Conservation (phyloP, 1,140 invertebrate species). For the Popillia japonica region DNA sequence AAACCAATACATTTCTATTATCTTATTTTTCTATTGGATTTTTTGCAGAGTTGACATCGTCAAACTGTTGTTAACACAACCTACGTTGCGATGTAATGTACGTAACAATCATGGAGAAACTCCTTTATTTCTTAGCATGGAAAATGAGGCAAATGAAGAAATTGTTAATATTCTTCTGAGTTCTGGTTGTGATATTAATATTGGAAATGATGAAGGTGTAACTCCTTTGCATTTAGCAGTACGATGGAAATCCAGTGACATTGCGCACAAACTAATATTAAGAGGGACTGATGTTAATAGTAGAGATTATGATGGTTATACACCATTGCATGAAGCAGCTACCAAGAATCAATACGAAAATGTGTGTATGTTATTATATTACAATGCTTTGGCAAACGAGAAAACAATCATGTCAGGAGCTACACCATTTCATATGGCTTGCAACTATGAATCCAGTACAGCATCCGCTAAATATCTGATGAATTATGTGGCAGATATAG, state of each 20-base stretch:
- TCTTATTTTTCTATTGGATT: no score
- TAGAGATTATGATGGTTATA: constrained; percentile 34
- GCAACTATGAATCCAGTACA: not conserved
- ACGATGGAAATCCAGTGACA: not conserved
- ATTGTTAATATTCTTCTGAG: not conserved
- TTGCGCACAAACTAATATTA: not conserved
- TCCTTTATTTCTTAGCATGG: constrained; percentile 20
- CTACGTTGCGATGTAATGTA: not conserved
- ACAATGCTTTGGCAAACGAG: constrained; percentile 33
- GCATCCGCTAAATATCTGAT: constrained; percentile 13
- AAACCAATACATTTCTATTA: no score
- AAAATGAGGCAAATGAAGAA: constrained; percentile 22
- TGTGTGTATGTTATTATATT: constrained; percentile 16
- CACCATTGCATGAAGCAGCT: constrained; percentile 31
- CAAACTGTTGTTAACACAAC: constrained; percentile 6
- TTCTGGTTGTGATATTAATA: constrained; percentile 24
- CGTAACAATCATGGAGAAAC: constrained; percentile 12
- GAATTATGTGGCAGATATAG: constrained; percentile 24
- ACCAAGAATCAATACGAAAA: not conserved
- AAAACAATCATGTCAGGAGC: not conserved
- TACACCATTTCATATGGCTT: constrained; percentile 24
- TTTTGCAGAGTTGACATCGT: not conserved
- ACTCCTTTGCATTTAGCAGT: constrained; percentile 37
- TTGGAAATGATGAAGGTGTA: constrained; percentile 19
- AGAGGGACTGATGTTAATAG: constrained; percentile 24